A percentile compares a stretch with the other conserved stretches of the same genome.
Evolutionary conservation across 2,797 vertebrate genomes (phyloP).

Genomic region (Paedocypris micromegethes): DNA sequence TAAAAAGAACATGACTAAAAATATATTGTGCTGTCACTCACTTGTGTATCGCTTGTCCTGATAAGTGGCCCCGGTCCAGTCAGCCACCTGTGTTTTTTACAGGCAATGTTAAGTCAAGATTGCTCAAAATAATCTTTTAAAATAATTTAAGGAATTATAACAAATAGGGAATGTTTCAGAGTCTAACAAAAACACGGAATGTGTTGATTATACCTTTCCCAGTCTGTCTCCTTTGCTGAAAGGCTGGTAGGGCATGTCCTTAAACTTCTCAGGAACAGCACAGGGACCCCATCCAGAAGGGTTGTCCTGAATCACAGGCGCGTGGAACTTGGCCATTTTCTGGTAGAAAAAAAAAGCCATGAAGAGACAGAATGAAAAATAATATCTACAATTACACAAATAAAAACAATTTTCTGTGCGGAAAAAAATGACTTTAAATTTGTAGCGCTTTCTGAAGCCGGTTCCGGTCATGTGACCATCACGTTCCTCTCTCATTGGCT

Average conservation of each 20-base stretch:
- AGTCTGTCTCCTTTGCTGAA: conserved; percentile 98
- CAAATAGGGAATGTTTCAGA: not conserved
- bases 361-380: not conserved
- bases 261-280: conserved; percentile 92
- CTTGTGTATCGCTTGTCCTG: conserved; percentile 99
- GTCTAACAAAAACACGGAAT: not conserved
- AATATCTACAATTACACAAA: not conserved
- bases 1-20: not conserved
- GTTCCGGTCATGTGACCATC: conserved; percentile 9
- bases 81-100: conserved; percentile 76
- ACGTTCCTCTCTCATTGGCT: not conserved
- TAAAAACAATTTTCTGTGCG: not conserved
- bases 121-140: no score
- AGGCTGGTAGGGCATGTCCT: conserved; percentile 98
- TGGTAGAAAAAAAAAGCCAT: not conserved
- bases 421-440: no score
- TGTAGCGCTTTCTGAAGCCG: not conserved
- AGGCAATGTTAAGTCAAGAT: no score
- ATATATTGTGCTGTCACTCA: conserved; percentile 60
- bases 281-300: conserved; percentile 95
- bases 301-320: conserved; percentile 97
- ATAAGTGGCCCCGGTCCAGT: conserved; percentile 98
- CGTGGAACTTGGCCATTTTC: conserved; percentile 91
- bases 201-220: conserved; percentile 77
- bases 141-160: no score